Base-by-base conservation (phyloP, 2,797 vertebrate genomes). In the Gallinago solitaria region DNA sequence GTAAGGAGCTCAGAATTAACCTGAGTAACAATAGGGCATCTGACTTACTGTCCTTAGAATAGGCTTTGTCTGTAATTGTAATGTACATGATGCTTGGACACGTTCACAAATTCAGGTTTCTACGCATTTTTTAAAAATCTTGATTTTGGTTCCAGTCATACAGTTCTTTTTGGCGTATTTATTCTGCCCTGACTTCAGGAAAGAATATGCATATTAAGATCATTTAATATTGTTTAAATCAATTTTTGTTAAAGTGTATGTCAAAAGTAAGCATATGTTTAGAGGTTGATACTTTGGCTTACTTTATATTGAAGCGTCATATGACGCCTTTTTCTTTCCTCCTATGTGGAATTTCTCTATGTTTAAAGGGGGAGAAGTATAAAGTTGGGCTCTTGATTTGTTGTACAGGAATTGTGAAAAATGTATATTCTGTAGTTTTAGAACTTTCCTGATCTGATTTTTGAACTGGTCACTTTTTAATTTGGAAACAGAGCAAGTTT, bases 41-140 rank as follows among this genome's bases (percentile, higher is more conserved):
- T 32, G 27, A 45, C 9, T 54, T 37, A 19, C n/a, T 83, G 25
- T 37, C 53, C 17, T 67, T 28, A 75, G 35, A 63, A 27, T 6
- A 67, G 8, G 30, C 76, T 57, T 16, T 59, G 27, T 35, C 23
- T 73, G 11, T 45, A 45, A 24, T 50, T 57, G 16, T 54, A 1
- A 2, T 27, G 15, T 16, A 27, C 5, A 0, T 5, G 30, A 24
- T 35, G 23, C 24, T 77, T 71, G n/a, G 12, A n/a, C 8, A 23
- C 4, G 2, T 45, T 33, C 61, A 27, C 10, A 43, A 79, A 15
- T 59, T 41, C 24, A 41, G 30, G 10, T 53, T 83, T 60, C 33
- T 64, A 27, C 3, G 12, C 1, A 3, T 30, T 24, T 45, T 35
- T 14, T 18, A 39, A 13, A 1, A 10, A 15, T 1, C 1, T 10